Conservation (phyloP, 2,888 invertebrate genomes). For the Ichneumoninae sp. region DNA sequence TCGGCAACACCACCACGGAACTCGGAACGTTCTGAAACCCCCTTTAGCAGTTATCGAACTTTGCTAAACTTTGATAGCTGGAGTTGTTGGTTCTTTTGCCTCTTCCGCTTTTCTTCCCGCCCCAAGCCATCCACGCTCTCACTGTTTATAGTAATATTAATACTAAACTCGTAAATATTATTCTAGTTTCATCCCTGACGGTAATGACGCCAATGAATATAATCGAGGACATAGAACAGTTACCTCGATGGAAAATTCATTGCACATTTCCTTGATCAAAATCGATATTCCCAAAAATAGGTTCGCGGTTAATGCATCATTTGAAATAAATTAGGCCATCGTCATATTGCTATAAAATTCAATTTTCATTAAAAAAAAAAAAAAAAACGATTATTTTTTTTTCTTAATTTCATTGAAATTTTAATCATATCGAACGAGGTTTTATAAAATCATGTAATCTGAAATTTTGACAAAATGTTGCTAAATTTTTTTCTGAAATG, state of each 20-base stretch:
- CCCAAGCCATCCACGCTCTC: background rate
- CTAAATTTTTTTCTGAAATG: no score
- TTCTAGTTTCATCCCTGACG: constrained; percentile 33
- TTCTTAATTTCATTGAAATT: no score
- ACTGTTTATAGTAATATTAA: constrained; percentile 33
- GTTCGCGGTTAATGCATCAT: background rate
- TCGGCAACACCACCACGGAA: constrained; percentile 59
- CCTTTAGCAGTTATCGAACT: constrained; percentile 52
- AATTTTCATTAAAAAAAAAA: background rate
- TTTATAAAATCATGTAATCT: no score
- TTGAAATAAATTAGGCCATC: background rate
- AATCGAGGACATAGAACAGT: background rate
- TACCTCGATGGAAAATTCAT: background rate
- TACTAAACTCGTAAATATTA: constrained; percentile 49
- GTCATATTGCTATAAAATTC: background rate
- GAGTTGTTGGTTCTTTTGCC: constrained; percentile 61
- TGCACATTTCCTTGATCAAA: background rate
- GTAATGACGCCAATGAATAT: constrained; percentile 26
- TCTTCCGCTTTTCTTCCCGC: constrained; percentile 39
- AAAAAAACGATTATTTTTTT: no score
- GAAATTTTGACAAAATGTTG: no score
- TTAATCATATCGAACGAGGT: no score
- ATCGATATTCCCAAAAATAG: background rate
- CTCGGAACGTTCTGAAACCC: constrained; percentile 41
- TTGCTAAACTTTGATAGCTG: constrained; percentile 61